These are phyloP conservation scores for Diorhabda carinulata DNA, from an alignment of 1,140 invertebrate species.

Conservation along the genomic window DNA sequence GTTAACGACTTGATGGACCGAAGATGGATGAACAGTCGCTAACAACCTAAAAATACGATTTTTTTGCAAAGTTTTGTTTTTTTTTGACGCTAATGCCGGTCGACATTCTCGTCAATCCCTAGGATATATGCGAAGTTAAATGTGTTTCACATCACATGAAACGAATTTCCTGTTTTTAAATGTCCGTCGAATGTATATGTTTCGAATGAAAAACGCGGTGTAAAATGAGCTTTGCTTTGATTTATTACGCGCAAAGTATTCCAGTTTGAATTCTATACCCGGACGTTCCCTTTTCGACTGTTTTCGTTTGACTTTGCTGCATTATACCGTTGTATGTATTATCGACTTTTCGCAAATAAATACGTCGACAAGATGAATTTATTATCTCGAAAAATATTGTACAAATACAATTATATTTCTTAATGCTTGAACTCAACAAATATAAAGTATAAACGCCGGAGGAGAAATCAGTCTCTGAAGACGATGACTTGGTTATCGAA, in stretches of 20 bases:
- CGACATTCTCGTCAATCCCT: background rate
- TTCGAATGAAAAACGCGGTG: slow-evolving; percentile 8
- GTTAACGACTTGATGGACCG: too few relatives aligned
- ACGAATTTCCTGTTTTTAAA: slow-evolving; percentile 13
- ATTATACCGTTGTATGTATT: slow-evolving; percentile 3
- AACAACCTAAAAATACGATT: background rate
- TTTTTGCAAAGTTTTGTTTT: slow-evolving; percentile 10
- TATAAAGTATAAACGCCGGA: too few relatives aligned
- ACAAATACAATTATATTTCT: too few relatives aligned
- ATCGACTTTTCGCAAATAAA: background rate
- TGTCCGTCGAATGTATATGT: slow-evolving; percentile 8
- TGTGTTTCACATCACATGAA: slow-evolving; percentile 9
- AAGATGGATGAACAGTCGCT: background rate
- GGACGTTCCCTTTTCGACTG: background rate
- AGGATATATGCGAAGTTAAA: slow-evolving; percentile 8
- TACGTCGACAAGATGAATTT: background rate
- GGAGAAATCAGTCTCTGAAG: too few relatives aligned
- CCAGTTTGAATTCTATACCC: background rate
- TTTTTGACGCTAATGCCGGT: background rate
- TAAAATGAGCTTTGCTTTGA: slow-evolving; percentile 10
- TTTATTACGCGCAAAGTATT: slow-evolving; percentile 5
- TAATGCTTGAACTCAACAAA: too few relatives aligned
- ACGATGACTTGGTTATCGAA: too few relatives aligned
- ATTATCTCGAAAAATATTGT: background rate
- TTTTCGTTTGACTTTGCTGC: background rate